Evolutionary conservation across 2,797 vertebrate species (phyloP).

Genomic region (Dermochelys coriacea): DNA sequence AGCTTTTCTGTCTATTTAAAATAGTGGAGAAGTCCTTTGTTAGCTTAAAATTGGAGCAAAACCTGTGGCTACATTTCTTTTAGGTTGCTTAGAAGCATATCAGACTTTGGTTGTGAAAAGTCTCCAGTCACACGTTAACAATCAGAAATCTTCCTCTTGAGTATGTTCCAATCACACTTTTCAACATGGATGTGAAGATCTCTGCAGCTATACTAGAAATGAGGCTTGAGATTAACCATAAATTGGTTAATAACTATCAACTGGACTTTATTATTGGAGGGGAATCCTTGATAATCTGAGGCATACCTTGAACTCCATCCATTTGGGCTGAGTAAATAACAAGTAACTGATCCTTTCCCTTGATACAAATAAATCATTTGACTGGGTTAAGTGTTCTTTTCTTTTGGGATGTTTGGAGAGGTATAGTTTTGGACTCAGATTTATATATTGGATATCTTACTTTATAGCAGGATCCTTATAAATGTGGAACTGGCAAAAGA

Average conservation of each 20-base stretch:
- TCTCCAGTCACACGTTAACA: neutral
- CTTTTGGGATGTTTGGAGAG: conserved; percentile 30
- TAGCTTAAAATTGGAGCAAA: neutral
- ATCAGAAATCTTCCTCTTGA: neutral
- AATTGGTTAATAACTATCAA: neutral
- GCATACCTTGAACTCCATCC: neutral
- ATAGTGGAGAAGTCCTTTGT: neutral
- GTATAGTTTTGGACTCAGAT: neutral
- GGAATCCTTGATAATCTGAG: neutral
- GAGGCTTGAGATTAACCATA: neutral
- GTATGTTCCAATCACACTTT: neutral
- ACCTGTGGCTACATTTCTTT: neutral
- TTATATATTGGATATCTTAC: neutral
- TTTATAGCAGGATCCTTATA: conserved; percentile 19
- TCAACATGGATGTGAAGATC: neutral
- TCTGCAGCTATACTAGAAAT: neutral
- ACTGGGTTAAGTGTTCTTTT: neutral
- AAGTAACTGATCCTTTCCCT: neutral
- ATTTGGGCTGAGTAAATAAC: neutral
- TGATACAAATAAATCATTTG: neutral
- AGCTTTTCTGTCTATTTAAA: neutral
- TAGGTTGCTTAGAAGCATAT: neutral
- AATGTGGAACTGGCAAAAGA: conserved; percentile 23
- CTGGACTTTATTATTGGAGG: neutral
- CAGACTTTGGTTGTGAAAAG: neutral